Percentiles rank a stretch among this genome's conserved stretches.
Conservation (phyloP, 2,797 vertebrate genomes). For the Clarias pachynema region DNA sequence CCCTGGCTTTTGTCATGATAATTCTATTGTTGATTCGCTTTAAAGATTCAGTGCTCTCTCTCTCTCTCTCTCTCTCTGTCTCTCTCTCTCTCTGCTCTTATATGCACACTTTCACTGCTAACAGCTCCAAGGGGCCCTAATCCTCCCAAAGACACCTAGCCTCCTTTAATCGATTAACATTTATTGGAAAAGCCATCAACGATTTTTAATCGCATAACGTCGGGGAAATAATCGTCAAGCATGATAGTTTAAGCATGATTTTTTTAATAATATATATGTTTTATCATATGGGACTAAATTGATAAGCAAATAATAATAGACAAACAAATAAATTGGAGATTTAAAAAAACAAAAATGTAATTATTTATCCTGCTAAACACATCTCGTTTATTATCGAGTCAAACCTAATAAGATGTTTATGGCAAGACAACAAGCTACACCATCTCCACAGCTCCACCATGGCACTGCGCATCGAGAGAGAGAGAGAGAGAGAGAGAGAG, state of each 20-base stretch:
- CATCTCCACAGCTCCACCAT: neutral
- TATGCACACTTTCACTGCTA: slow-evolving; percentile 71
- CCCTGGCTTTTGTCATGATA: slow-evolving; percentile 78
- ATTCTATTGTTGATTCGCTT: slow-evolving; percentile 75
- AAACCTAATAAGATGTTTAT: slow-evolving; percentile 9
- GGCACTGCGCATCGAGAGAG: neutral
- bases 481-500: slow-evolving; percentile 14
- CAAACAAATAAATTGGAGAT: neutral
- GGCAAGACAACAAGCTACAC: neutral
- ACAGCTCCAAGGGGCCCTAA: slow-evolving; percentile 67
- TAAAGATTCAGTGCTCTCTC: slow-evolving; percentile 66
- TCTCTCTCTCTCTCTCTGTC: no score
- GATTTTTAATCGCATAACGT: slow-evolving; percentile 38
- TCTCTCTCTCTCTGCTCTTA: slow-evolving; percentile 41
- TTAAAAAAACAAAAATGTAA: neutral
- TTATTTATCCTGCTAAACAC: neutral
- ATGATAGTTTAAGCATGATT: neutral
- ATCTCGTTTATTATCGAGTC: neutral
- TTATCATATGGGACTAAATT: neutral
- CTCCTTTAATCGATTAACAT: slow-evolving; percentile 69
- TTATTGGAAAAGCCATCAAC: slow-evolving; percentile 66
- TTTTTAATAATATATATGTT: neutral
- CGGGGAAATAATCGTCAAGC: neutral
- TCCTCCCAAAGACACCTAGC: slow-evolving; percentile 65
- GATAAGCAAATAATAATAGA: neutral